Evolutionary conservation across 2,113 vertebrate genomes (phyloP).

Genomic region (Phylloscopus whistleri): DNA sequence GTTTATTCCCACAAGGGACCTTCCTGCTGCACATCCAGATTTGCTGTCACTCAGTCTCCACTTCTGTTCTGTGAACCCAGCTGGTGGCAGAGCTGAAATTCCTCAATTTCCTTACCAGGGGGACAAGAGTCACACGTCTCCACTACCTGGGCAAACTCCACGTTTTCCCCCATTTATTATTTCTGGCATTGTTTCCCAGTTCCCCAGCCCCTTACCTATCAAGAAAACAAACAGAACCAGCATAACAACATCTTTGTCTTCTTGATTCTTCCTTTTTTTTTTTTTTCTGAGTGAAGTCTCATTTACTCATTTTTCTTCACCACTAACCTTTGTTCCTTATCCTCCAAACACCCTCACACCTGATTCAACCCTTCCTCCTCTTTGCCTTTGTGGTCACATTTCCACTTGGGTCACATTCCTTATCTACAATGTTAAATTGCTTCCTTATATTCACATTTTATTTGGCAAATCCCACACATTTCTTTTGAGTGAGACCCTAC

Average conservation of each 20-base stretch:
- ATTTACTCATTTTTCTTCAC: background rate
- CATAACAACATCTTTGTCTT: background rate
- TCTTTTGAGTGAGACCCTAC: background rate
- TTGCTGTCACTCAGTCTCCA: background rate
- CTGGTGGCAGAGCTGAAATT: background rate
- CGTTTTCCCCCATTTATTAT: fast-evolving
- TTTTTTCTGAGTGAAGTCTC: background rate
- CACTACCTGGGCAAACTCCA: background rate
- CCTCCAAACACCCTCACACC: background rate
- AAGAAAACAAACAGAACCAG: background rate
- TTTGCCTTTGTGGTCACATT: background rate
- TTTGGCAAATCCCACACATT: background rate
- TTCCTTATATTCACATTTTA: background rate
- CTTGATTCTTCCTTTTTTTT: background rate
- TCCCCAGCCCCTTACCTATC: background rate
- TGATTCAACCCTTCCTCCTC: background rate
- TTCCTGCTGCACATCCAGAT: background rate
- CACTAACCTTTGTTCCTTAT: background rate
- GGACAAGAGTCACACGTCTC: background rate
- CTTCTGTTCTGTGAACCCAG: background rate
- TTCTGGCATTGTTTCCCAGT: background rate
- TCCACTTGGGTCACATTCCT: background rate
- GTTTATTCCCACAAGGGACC: background rate
- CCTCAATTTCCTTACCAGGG: background rate
- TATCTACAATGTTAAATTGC: background rate